Evolutionary conservation across 2,888 invertebrate genomes (phyloP), one percentile per base, ranked within the genome.

Genomic region (Copidosoma aretas): DNA sequence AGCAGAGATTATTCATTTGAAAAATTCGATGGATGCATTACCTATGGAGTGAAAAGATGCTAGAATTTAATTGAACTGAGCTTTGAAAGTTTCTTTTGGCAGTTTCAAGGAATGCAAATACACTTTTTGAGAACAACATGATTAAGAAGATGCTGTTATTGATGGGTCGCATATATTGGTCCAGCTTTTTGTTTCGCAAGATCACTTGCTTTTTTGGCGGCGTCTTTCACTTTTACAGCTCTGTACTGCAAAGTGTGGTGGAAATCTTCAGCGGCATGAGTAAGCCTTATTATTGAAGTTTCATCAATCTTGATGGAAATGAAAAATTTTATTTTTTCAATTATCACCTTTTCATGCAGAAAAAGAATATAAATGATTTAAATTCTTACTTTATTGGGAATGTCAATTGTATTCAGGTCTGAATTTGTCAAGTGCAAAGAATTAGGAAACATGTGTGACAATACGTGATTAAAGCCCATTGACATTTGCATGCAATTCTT

Each of bases 401-500:
- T 68, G 53, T 76, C 81, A 78, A 74, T 84, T 76, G 76, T 84
- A 67, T 74, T 77, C 57, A 77, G 76, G 60, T 74, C 77, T 41
- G 78, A 78, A 74, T 79, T 82, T 79, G 81, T 80, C 51, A 75
- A 73, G 25, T 77, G 78, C 77, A 85, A 78, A 59, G 85, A 86
- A 15, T 84, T 80, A 12, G 91, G 89, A 84, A 91, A 94, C 90
- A 94, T 90, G 71, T 87, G 86, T 72, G 88, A 86, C 10, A 96
- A 86, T 1, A 96, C 93, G 82, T 90, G 87, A 84, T 95, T 93
- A 84, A 96, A 95, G 17, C 97, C 97, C 75, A 87, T 86, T 58
- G 91, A 90, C 86, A 95, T 93, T 85, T 94, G 92, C 43, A 84
- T 82, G 77, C 93, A 92, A 81, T 97, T 96, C 80, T 93, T 93